Conservation (phyloP, 1,140 invertebrate genomes). For the Vollenhovia emeryi region DNA sequence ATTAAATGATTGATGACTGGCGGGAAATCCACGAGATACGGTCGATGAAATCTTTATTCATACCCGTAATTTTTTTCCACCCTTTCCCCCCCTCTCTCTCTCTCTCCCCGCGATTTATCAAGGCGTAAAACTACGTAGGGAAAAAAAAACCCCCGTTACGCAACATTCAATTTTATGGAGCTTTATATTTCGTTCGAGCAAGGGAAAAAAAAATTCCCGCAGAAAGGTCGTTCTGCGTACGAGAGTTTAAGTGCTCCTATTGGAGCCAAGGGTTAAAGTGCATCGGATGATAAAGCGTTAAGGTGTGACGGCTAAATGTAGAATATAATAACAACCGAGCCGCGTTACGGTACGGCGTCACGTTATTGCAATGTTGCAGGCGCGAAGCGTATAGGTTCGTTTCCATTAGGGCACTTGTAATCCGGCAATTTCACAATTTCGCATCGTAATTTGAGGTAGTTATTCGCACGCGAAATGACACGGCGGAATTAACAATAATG, state of each 20-base stretch:
- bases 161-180: constrained; percentile 10
- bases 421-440: constrained; percentile 12
- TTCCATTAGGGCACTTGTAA: constrained; percentile 34
- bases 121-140: neutral
- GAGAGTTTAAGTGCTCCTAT: neutral
- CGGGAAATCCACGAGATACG: neutral
- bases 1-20: neutral
- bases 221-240: neutral
- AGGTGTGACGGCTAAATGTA: neutral
- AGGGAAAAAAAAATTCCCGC: neutral
- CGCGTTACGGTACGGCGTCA: neutral
- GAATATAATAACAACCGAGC: constrained; percentile 12
- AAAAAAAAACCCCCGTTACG: neutral
- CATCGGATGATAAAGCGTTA: constrained; percentile 6
- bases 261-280: constrained; percentile 19
- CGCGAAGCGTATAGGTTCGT: neutral
- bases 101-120: neutral
- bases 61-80: neutral
- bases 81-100: no score
- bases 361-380: neutral
- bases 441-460: constrained; percentile 17
- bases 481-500: constrained; percentile 40
- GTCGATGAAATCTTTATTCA: constrained; percentile 10
- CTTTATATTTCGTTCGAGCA: neutral
- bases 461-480: constrained; percentile 37